A percentile compares a stretch with the other conserved stretches of the same genome.
These are phyloP conservation scores for Drosophila melanosoma DNA, from an alignment of 2,888 invertebrate genomes.

Conservation along the genomic window DNA sequence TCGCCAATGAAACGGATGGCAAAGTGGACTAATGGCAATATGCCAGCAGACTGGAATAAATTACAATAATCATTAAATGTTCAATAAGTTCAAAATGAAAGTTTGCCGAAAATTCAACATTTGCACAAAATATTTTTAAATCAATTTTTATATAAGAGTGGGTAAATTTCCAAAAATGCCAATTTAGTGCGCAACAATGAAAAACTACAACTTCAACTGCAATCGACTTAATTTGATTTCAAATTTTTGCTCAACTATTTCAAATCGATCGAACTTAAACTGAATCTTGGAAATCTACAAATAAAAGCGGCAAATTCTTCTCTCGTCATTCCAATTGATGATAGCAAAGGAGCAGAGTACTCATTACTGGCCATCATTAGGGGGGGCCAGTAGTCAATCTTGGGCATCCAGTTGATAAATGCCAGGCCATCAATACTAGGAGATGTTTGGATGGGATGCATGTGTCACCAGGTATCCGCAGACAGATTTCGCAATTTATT, in stretches of 20 bases:
- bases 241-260: background rate
- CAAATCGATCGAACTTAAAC: no score
- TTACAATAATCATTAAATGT: constrained; percentile 55
- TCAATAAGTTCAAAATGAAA: constrained; percentile 40
- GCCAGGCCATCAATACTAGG: constrained; percentile 55
- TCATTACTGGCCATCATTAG: background rate
- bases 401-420: constrained; percentile 56
- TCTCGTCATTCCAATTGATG: background rate
- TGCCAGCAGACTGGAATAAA: constrained; percentile 44
- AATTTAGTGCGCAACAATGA: no score
- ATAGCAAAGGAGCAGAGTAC: background rate
- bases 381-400: background rate
- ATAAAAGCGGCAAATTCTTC: background rate
- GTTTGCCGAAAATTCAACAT: background rate
- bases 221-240: background rate
- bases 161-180: no score
- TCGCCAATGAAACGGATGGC: constrained; percentile 44
- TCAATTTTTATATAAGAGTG: no score
- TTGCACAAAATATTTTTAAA: background rate
- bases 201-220: background rate
- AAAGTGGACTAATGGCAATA: constrained; percentile 46
- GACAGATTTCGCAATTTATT: constrained; percentile 20
- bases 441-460: background rate
- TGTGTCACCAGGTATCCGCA: constrained; percentile 30
- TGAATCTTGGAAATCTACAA: background rate